Evolutionary conservation across 1,140 invertebrate genomes (phyloP).

Genomic region (Rhopalosiphum maidis): DNA sequence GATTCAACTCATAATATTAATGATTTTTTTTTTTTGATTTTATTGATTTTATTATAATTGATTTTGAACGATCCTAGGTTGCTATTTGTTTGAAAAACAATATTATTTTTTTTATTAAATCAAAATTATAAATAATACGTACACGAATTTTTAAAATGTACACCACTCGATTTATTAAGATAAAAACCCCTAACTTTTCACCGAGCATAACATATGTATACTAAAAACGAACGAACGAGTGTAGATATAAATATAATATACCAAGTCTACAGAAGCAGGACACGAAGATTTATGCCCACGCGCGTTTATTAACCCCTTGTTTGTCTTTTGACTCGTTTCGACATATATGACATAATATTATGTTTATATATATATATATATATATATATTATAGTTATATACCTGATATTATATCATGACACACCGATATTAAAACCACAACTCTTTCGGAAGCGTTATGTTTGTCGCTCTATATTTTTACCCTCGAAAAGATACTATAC

Average conservation of each 20-base stretch:
- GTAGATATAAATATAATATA: not conserved
- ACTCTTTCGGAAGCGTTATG: not conserved
- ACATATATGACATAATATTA: slow-evolving; percentile 9
- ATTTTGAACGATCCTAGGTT: not conserved
- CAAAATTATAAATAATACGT: not conserved
- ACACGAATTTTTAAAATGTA: not conserved
- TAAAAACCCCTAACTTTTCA: not conserved
- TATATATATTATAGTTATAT: not conserved
- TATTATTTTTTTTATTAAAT: not conserved
- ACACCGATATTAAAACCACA: slow-evolving; percentile 34
- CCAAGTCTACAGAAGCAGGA: not conserved
- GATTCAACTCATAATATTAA: not conserved
- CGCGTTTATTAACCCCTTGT: slow-evolving; percentile 32
- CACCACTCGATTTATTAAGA: not conserved
- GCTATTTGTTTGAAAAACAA: not conserved
- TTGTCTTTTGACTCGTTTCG: slow-evolving; percentile 45
- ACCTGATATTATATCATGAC: not conserved
- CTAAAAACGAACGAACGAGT: not conserved
- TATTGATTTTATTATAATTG: not conserved
- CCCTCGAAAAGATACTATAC: not conserved
- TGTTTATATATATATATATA: not conserved
- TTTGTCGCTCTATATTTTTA: not conserved
- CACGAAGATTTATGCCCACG: not conserved
- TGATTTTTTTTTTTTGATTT: not conserved
- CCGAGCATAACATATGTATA: not conserved